A percentile compares a stretch with the other conserved stretches of the same genome.
phyloP scores from a whole-genome alignment of 1,140 invertebrate species.

The Sarcophaga peregrina region DNA sequence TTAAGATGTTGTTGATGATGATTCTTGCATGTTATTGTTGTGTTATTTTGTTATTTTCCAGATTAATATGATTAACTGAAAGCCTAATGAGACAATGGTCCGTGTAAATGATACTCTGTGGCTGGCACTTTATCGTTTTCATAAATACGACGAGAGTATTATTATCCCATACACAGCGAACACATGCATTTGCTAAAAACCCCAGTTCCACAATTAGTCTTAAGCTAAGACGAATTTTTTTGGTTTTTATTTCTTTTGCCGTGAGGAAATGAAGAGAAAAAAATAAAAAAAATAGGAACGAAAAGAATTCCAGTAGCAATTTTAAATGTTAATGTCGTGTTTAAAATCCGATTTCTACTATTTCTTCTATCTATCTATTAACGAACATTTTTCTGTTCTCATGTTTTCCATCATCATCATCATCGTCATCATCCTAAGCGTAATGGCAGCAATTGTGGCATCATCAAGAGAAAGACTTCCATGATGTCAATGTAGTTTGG shows the following conservation, averaged over 20 bases:
- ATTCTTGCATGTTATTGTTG: constrained; percentile 18
- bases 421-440: neutral
- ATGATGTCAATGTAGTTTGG: neutral
- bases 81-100: constrained; percentile 16
- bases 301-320: neutral
- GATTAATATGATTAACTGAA: constrained; percentile 22
- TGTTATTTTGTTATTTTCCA: constrained; percentile 19
- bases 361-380: neutral
- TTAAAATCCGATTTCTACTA: neutral
- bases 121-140: neutral
- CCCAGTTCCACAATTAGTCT: no score
- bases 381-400: neutral
- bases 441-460: no score
- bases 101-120: constrained; percentile 11
- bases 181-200: neutral
- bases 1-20: neutral
- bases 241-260: neutral
- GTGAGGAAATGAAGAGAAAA: neutral
- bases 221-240: no score
- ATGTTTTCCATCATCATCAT: neutral
- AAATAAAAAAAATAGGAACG: neutral
- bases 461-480: neutral
- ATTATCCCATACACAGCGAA: neutral
- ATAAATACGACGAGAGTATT: neutral
- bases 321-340: constrained; percentile 25